phyloP scores from a whole-genome alignment of 2,888 invertebrate species.

The Sycophila texana region DNA sequence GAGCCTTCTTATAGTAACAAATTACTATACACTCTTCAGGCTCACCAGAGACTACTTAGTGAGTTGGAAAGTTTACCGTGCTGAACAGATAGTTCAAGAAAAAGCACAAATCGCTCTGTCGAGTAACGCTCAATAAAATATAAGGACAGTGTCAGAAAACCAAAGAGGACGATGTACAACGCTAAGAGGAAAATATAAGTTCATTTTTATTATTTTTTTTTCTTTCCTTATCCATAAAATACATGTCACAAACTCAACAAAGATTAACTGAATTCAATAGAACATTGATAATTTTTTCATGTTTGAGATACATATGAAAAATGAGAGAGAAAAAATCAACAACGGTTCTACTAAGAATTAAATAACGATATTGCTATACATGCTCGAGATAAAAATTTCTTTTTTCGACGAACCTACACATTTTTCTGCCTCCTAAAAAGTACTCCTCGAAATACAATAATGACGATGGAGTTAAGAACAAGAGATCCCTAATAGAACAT shows the following conservation, averaged over 20 bases:
- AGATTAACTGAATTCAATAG: conserved; percentile 39
- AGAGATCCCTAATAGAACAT: conserved; percentile 36
- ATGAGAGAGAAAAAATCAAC: conserved; percentile 15
- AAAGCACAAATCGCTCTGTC: conserved; percentile 69
- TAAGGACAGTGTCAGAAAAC: conserved; percentile 35
- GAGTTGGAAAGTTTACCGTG: conserved; percentile 88
- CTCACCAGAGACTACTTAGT: conserved; percentile 91
- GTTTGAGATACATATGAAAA: not conserved
- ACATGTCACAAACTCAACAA: conserved; percentile 55
- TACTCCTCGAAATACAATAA: conserved; percentile 26
- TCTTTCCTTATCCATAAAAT: conserved; percentile 53
- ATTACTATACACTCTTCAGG: conserved; percentile 94
- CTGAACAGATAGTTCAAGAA: conserved; percentile 83
- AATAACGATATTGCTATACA: conserved; percentile 38
- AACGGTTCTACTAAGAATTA: conserved; percentile 25
- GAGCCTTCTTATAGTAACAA: conserved; percentile 90
- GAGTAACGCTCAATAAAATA: conserved; percentile 47
- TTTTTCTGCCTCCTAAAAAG: conserved; percentile 1
- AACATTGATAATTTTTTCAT: conserved; percentile 14
- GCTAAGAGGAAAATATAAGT: conserved; percentile 53
- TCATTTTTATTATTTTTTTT: conserved; percentile 52
- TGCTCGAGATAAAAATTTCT: conserved; percentile 31
- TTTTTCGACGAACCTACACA: conserved; percentile 31
- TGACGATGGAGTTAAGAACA: conserved; percentile 20
- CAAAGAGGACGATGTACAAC: conserved; percentile 49